These are phyloP conservation scores for Panagrolaimus sp. DNA, from an alignment of 1,140 invertebrate genomes.

Conservation along the genomic window DNA sequence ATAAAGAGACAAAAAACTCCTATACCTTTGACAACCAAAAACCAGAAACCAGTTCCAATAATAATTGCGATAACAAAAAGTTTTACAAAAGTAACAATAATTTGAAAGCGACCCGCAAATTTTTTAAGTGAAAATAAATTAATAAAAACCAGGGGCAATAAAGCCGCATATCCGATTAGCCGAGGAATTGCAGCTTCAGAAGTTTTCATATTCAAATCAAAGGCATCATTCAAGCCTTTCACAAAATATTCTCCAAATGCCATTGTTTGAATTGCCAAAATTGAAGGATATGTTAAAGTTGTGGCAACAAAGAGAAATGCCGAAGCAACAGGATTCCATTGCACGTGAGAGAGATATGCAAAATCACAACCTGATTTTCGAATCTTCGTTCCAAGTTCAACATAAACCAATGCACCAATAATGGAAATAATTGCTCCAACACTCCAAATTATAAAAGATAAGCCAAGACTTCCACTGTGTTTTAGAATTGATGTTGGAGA, in stretches of 20 bases:
- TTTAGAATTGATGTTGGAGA: conserved; percentile 5
- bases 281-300: conserved; percentile 10
- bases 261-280: conserved; percentile 21
- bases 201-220: background rate
- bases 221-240: background rate
- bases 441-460: conserved; percentile 51
- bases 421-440: conserved; percentile 48
- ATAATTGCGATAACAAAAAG: conserved; percentile 24
- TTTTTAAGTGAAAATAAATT: conserved; percentile 22
- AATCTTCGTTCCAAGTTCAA: conserved; percentile 51
- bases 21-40: conserved; percentile 3
- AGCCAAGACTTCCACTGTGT: conserved; percentile 17
- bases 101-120: conserved; percentile 25
- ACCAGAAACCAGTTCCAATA: conserved; percentile 13
- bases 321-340: conserved; percentile 15
- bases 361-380: conserved; percentile 32
- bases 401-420: conserved; percentile 55
- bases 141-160: conserved; percentile 7
- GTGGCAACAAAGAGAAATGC: conserved; percentile 23
- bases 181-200: background rate
- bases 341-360: conserved; percentile 21
- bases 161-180: background rate
- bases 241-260: conserved; percentile 19
- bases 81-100: conserved; percentile 21
- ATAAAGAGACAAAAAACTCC: no score